A percentile compares a stretch with the other conserved stretches of the same genome.
These are phyloP conservation scores for Tetranychus piercei DNA, from an alignment of 2,888 invertebrate species.

Conservation along the genomic window DNA sequence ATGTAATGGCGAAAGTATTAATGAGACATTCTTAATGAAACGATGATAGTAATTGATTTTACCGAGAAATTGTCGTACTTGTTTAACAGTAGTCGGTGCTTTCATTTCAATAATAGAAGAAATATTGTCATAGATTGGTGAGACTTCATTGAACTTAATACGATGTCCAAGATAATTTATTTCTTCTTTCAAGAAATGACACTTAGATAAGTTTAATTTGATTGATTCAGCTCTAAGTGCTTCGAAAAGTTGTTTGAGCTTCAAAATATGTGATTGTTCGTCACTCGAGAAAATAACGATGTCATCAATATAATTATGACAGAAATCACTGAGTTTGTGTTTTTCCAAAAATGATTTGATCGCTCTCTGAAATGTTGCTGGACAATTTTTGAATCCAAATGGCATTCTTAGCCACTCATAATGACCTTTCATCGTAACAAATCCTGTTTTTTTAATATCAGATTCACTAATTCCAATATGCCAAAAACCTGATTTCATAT, in stretches of 20 bases:
- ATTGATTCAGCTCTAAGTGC: background rate
- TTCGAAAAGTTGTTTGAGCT: conserved; percentile 3
- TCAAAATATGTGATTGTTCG: too few relatives aligned
- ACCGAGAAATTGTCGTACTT: background rate
- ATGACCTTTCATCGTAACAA: conserved; percentile 2
- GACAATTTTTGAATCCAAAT: conserved; percentile 12
- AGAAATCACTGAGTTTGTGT: conserved; percentile 3
- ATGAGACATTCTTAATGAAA: conserved; percentile 19
- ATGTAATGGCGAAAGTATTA: conserved; percentile 7
- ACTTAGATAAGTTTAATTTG: background rate
- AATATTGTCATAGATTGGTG: background rate
- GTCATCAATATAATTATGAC: conserved; percentile 28
- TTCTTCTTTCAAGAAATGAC: background rate
- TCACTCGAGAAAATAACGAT: conserved; percentile 26
- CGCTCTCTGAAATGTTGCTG: background rate
- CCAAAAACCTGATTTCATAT: conserved; percentile 9
- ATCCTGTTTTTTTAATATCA: background rate
- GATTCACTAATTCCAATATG: background rate
- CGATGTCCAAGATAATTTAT: background rate
- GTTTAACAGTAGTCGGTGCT: background rate
- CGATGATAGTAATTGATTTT: conserved; percentile 24
- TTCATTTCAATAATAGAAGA: background rate
- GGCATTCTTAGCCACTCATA: background rate
- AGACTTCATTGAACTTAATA: background rate
- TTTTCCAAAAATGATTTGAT: background rate